Base-by-base conservation (phyloP, 2,888 invertebrate genomes). In the Sclerodermus sp. region DNA sequence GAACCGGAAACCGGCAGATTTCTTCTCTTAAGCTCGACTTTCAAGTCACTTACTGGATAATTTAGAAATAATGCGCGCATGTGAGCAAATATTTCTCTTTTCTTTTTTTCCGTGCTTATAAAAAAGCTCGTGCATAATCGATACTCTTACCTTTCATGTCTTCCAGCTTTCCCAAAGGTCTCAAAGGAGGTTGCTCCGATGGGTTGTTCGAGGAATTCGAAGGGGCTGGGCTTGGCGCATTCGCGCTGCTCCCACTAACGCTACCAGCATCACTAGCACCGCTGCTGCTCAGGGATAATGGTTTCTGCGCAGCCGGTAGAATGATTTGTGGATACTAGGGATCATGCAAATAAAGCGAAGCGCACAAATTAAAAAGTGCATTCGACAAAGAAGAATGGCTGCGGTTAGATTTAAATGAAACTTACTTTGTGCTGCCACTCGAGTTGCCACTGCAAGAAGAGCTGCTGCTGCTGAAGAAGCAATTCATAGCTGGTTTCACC, bases 1-100 rank as follows among this genome's bases (percentile, higher is more conserved):
- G 96, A 90, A 0, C 97, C 97, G 10, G 96, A 96, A 1, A 98
- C 97, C 4, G 96, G 93, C 53, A 98, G 81, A 78, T 91, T 96
- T 42, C 97, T 86, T 50, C 92, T 89, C 79, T 96, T 97, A 66
- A 96, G 85, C 77, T 97, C 96, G 49, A 91, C 90, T 76, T 96
- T 95, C 62, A 97, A 82, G 74, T 97, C 96, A 55, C 92, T 93
- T 47, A 93, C 96, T 82, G 63, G n/a, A n/a, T n/a, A n/a, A n/a
- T n/a, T n/a, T n/a, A n/a, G n/a, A n/a, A n/a, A n/a, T n/a, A n/a
- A n/a, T n/a, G n/a, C n/a, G n/a, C n/a, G n/a, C n/a, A n/a, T n/a
- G n/a, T n/a, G 1, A 14, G 43, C 1, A 31, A 30, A 45, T 34
- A 36, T 37, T 16, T 8, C 42, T 45, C 16, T 9, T 10, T 4